Percentiles rank a stretch among this genome's conserved stretches.
Evolutionary conservation across 1,140 invertebrate species (phyloP).

Genomic region (Drosophila ambigua): DNA sequence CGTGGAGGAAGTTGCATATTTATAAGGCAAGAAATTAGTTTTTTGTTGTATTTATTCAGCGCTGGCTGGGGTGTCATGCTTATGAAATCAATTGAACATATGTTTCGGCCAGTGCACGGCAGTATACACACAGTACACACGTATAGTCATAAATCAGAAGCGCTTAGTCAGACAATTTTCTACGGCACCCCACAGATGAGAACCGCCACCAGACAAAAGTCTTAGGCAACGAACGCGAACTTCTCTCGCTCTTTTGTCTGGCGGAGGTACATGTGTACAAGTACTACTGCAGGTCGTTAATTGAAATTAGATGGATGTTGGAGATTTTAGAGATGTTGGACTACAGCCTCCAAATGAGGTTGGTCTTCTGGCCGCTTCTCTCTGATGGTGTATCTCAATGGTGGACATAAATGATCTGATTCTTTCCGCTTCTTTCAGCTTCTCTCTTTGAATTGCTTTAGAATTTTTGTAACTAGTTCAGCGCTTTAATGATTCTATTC

Average conservation of each 20-base stretch:
- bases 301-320: neutral
- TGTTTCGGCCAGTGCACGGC: constrained; percentile 51
- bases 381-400: no score
- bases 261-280: no score
- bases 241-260: constrained; percentile 8
- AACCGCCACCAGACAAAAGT: constrained; percentile 65
- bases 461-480: constrained; percentile 15
- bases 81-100: constrained; percentile 81
- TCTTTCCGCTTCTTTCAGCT: neutral
- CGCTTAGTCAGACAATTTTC: constrained; percentile 59
- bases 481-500: neutral
- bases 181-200: constrained; percentile 48
- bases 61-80: constrained; percentile 64
- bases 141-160: constrained; percentile 72
- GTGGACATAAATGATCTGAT: constrained; percentile 1
- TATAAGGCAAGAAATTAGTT: constrained; percentile 64
- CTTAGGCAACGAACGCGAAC: constrained; percentile 63
- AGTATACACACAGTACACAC: no score
- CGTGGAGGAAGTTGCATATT: constrained; percentile 81
- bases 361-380: neutral
- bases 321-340: no score
- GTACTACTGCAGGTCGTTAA: no score
- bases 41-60: constrained; percentile 28
- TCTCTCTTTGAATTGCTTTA: constrained; percentile 7
- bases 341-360: no score